Evolutionary conservation across 2,797 vertebrate species (phyloP).

Genomic region (Salmo trutta): DNA sequence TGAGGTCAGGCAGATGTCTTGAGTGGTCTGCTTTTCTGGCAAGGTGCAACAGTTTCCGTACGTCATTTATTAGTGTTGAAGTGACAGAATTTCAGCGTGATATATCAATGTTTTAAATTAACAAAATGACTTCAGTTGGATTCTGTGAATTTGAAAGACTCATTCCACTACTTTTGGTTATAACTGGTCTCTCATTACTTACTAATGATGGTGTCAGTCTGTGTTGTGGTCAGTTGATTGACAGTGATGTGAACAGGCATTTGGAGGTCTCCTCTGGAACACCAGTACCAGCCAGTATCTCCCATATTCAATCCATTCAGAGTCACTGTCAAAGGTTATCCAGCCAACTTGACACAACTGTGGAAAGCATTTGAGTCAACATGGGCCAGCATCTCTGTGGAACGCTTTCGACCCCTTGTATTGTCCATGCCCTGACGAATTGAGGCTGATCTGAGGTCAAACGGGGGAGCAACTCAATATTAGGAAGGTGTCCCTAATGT

Average conservation of each 20-base stretch:
- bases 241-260: slow-evolving; percentile 42
- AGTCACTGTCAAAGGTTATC: neutral
- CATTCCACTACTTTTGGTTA: neutral
- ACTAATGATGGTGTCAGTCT: neutral
- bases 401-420: no score
- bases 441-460: no score
- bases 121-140: no score
- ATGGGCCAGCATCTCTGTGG: no score
- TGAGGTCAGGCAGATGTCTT: neutral
- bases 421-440: no score
- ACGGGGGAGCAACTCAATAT: no score
- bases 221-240: neutral
- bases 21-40: neutral
- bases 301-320: slow-evolving; percentile 22
- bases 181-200: neutral
- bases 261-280: slow-evolving; percentile 16
- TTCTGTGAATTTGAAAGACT: no score
- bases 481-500: no score
- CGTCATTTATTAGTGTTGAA: neutral
- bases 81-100: no score
- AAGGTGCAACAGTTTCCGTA: neutral
- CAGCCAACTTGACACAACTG: no score
- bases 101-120: no score
- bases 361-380: no score
- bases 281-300: slow-evolving; percentile 42